Percentiles rank a stretch among this genome's conserved stretches.
These are phyloP conservation scores for Megaceryle maxima DNA, from an alignment of 2,113 vertebrate species.

Conservation along the genomic window DNA sequence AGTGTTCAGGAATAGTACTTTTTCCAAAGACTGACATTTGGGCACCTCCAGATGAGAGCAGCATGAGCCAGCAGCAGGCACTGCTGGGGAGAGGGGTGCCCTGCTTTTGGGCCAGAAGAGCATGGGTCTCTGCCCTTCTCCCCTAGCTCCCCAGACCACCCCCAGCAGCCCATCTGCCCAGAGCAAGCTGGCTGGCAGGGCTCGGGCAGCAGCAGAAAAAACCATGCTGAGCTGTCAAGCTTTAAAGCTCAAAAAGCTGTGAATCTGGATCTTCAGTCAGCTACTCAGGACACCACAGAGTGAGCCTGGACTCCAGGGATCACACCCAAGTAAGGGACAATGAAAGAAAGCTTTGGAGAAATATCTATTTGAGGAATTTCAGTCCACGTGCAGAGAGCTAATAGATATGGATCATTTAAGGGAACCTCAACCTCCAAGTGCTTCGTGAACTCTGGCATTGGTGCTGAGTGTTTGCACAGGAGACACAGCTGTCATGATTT, in stretches of 20 bases:
- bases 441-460: not conserved
- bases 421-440: not conserved
- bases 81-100: not conserved
- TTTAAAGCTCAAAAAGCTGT: accelerated
- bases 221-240: not conserved
- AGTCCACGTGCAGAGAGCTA: not conserved
- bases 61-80: not conserved
- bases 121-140: not conserved
- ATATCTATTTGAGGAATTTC: not conserved
- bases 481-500: not conserved
- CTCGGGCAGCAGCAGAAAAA: not conserved
- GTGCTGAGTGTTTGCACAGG: not conserved
- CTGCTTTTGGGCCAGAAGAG: not conserved
- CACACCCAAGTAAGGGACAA: not conserved
- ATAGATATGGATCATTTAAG: not conserved
- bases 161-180: not conserved
- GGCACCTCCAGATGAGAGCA: not conserved
- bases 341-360: not conserved
- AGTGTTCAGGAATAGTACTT: not conserved
- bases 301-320: not conserved
- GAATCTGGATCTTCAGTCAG: not conserved
- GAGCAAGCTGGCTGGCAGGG: not conserved
- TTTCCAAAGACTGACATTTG: not conserved
- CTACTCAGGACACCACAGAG: accelerated
- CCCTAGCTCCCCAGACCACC: not conserved